These are phyloP conservation scores for Lordiphosa clarofinis DNA, from an alignment of 1,140 invertebrate genomes.

Conservation along the genomic window DNA sequence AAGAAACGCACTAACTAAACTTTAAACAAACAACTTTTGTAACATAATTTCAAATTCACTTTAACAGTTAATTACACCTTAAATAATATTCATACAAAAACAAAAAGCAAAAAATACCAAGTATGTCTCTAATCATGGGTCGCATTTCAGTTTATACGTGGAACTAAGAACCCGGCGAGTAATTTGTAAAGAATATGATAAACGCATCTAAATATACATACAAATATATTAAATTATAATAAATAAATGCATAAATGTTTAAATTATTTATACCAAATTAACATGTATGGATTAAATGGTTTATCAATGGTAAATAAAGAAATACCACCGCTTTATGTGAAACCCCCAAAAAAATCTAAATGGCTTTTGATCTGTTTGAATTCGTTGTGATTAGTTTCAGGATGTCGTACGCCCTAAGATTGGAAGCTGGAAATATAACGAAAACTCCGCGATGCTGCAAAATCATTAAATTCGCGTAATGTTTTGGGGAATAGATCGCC, in stretches of 20 bases:
- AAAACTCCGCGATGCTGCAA: no score
- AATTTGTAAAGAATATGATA: constrained; percentile 45
- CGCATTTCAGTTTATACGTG: constrained; percentile 38
- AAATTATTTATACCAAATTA: constrained; percentile 59
- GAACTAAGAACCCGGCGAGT: constrained; percentile 31
- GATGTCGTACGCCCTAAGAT: no score
- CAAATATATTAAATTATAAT: constrained; percentile 42
- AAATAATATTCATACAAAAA: constrained; percentile 29
- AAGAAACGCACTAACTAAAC: constrained; percentile 61
- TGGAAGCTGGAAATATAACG: no score
- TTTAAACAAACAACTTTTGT: constrained; percentile 57
- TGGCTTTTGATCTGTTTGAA: background rate
- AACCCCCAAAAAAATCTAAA: constrained; percentile 50
- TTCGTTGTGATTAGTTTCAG: no score
- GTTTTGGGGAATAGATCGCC: no score
- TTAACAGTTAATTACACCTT: constrained; percentile 30
- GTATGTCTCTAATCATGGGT: constrained; percentile 40
- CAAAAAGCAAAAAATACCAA: constrained; percentile 36
- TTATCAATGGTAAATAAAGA: constrained; percentile 79
- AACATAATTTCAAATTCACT: constrained; percentile 68
- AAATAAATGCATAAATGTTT: constrained; percentile 59
- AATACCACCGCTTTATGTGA: constrained; percentile 79
- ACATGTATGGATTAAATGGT: constrained; percentile 70
- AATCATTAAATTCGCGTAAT: no score
- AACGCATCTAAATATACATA: constrained; percentile 30